Base-by-base conservation (phyloP, 2,888 invertebrate genomes). In the Aphodius granarius region DNA sequence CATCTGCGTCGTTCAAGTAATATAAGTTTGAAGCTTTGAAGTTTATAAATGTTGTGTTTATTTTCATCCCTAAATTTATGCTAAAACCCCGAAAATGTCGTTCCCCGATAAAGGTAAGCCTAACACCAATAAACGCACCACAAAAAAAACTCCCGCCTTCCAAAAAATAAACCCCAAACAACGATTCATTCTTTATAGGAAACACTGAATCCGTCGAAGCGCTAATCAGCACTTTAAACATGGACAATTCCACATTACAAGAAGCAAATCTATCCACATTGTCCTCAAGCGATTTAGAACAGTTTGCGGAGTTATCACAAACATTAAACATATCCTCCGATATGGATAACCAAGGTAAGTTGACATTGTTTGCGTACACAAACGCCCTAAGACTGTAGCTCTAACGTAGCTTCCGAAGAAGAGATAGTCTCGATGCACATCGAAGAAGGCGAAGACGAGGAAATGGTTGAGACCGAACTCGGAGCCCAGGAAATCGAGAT, bases 401-500 rank as follows among this genome's bases (percentile, higher is more conserved):
- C 21, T 16, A 19, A 43, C 63, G 21, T 70, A 76, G 75, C 73
- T 63, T 75, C 75, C 1, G 77, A 77, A 23, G 78, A 76, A 22
- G 78, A 78, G n/a, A 73, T 76, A 20, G 72, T 73, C 22, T 71
- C 71, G 0, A 71, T 74, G 22, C 74, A 74, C 63, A 71, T 74
- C 9, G 77, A 80, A 71, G 76, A 76, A 62, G 74, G 77, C 20
- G 75, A 76, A 66, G 85, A 84, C 73, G 85, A 84, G 71, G 85
- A 85, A 76, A 80, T 85, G 4, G 80, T 83, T 62, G 82, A 84
- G 75, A 82, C 84, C 16, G 85, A 85, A 78, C 78, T 85, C 62
- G 84, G 83, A 18, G 81, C 83, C 5, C 84, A 86, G 63, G 85
- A 86, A 78, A 79, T 85, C 15, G 86, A 86, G 79, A 84, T 85